phyloP scores from a whole-genome alignment of 1,140 invertebrate species.

The Drosophila sechellia region DNA sequence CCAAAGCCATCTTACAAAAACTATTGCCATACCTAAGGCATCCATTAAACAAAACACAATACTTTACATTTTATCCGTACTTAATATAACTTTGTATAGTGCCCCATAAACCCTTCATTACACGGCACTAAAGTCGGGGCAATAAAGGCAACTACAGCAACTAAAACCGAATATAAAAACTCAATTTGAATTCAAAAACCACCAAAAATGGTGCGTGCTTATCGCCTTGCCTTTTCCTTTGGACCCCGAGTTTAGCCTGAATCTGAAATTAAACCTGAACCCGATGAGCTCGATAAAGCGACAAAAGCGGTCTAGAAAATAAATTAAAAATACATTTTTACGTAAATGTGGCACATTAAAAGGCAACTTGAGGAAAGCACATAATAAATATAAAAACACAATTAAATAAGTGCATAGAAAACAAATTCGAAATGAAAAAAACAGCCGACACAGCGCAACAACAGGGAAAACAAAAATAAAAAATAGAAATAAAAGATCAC shows the following conservation, averaged over 20 bases:
- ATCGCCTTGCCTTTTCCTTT: constrained; percentile 52
- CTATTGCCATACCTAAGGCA: constrained; percentile 12
- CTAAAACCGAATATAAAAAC: constrained; percentile 68
- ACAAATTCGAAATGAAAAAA: constrained; percentile 44
- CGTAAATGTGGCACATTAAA: constrained; percentile 77
- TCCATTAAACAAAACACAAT: constrained; percentile 22
- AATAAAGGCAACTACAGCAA: constrained; percentile 38
- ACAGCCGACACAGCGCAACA: constrained; percentile 19
- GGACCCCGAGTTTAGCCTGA: constrained; percentile 25
- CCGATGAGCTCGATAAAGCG: constrained; percentile 74
- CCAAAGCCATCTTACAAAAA: constrained; percentile 19
- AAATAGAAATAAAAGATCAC: constrained; percentile 47
- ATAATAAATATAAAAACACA: constrained; percentile 81
- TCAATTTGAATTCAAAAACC: constrained; percentile 72
- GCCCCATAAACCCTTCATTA: constrained; percentile 70
- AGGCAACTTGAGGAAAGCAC: constrained; percentile 65
- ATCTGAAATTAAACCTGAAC: constrained; percentile 43
- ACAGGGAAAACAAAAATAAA: constrained; percentile 2
- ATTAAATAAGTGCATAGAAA: constrained; percentile 77
- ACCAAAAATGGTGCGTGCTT: constrained; percentile 72
- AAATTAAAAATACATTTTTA: constrained; percentile 82
- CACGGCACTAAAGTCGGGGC: constrained; percentile 53
- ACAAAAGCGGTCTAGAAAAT: constrained; percentile 68
- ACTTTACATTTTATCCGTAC: constrained; percentile 11
- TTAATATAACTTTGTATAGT: constrained; percentile 46